These are phyloP conservation scores for Eudyptes chrysolophus DNA, from an alignment of 2,113 vertebrate genomes.

Conservation along the genomic window DNA sequence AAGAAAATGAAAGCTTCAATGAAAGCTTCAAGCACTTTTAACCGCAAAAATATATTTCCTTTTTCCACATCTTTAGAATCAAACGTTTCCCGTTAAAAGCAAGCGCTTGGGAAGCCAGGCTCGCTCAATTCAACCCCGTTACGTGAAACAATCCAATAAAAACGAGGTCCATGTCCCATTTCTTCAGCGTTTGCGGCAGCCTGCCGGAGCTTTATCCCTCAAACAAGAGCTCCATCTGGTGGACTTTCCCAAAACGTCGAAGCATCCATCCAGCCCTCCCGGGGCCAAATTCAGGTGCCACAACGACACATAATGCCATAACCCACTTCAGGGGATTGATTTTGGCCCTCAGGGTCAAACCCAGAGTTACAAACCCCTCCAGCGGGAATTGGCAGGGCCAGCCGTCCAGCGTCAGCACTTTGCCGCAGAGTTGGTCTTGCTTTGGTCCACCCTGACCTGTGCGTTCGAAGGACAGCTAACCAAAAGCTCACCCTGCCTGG, in stretches of 20 bases:
- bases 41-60: neutral
- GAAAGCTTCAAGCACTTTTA: neutral
- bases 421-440: neutral
- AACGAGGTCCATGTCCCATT: neutral
- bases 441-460: neutral
- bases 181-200: neutral
- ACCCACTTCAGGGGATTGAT: neutral
- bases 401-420: fast-evolving
- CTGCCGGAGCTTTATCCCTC: conserved; percentile 1
- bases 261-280: neutral
- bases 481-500: neutral
- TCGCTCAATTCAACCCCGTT: neutral
- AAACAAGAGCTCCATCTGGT: conserved; percentile 77
- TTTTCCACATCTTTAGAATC: neutral
- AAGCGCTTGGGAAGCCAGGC: neutral
- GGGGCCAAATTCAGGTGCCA: neutral
- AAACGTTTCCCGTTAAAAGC: neutral
- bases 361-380: neutral
- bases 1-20: neutral
- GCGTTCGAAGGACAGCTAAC: neutral
- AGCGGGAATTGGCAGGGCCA: fast-evolving
- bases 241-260: neutral
- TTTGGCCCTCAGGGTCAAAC: neutral
- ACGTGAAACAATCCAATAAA: neutral
- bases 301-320: fast-evolving